phyloP scores from a whole-genome alignment of 2,888 invertebrate species.

The Phytoseiulus persimilis region DNA sequence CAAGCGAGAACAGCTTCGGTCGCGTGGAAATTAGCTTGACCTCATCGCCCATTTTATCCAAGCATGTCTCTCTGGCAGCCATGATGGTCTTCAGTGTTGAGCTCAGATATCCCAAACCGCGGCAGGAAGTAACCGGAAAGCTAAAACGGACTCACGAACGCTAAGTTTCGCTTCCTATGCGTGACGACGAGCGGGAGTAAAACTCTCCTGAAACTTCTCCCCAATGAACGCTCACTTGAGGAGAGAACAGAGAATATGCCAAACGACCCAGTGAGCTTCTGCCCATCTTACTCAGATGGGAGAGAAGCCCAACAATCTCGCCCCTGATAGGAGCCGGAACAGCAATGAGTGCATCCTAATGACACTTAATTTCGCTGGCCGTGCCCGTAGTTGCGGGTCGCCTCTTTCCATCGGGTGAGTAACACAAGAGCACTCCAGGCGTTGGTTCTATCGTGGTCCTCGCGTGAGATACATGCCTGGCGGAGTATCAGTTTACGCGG shows the following conservation, averaged over 20 bases:
- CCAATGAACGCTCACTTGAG: too few species aligned
- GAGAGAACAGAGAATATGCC: not conserved
- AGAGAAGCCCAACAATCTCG: not conserved
- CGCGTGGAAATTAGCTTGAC: not conserved
- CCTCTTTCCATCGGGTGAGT: not conserved
- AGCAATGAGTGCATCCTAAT: not conserved
- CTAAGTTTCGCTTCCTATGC: too few species aligned
- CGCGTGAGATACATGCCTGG: too few species aligned
- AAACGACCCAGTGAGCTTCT: not conserved
- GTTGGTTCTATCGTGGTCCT: too few species aligned
- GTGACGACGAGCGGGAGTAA: too few species aligned
- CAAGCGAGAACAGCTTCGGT: constrained; percentile 6
- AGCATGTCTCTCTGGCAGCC: not conserved
- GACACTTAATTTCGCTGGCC: not conserved
- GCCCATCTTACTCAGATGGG: too few species aligned
- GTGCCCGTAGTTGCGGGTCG: not conserved
- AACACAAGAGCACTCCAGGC: too few species aligned
- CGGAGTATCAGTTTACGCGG: too few species aligned
- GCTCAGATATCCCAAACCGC: not conserved
- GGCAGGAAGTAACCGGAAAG: too few species aligned
- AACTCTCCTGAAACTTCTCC: too few species aligned
- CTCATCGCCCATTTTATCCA: constrained; percentile 6
- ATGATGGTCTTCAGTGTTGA: not conserved
- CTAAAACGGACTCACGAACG: too few species aligned
- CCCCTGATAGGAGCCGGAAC: not conserved